A percentile compares a stretch with the other conserved stretches of the same genome.
Evolutionary conservation across 2,888 invertebrate species (phyloP).

Genomic region (Drosophila mayaguana): DNA sequence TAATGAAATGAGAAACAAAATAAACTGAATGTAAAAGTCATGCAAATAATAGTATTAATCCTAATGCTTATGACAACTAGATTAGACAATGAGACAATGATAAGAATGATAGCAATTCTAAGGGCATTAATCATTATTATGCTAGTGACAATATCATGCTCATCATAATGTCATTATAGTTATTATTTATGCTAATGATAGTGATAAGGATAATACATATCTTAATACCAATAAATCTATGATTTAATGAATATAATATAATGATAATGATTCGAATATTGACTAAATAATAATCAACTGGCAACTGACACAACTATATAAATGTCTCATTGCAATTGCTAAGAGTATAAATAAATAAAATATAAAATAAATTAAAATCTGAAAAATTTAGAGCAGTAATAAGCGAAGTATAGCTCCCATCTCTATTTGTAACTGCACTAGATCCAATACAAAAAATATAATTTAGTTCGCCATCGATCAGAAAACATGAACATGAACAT

Average conservation of each 20-base stretch:
- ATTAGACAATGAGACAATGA: too few relatives aligned
- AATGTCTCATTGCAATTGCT: too few relatives aligned
- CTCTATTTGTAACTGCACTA: neutral
- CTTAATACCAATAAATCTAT: too few relatives aligned
- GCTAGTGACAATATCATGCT: neutral
- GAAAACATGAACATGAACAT: conserved; percentile 47
- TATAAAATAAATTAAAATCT: too few relatives aligned
- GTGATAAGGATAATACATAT: neutral
- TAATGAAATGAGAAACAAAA: neutral
- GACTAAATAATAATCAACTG: too few relatives aligned
- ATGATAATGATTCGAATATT: neutral
- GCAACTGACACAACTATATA: too few relatives aligned
- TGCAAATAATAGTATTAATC: too few relatives aligned
- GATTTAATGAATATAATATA: neutral
- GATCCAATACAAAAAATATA: conserved; percentile 42
- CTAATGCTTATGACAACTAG: too few relatives aligned
- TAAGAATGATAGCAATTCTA: neutral
- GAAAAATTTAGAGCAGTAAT: neutral
- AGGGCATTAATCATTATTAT: neutral
- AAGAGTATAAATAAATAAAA: too few relatives aligned
- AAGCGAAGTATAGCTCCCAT: neutral
- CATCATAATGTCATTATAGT: too few relatives aligned
- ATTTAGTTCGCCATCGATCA: conserved; percentile 67
- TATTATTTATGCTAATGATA: neutral
- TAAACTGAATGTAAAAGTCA: too few relatives aligned